Base-by-base conservation (phyloP, 2,888 invertebrate species). In the Diaperis boleti region DNA sequence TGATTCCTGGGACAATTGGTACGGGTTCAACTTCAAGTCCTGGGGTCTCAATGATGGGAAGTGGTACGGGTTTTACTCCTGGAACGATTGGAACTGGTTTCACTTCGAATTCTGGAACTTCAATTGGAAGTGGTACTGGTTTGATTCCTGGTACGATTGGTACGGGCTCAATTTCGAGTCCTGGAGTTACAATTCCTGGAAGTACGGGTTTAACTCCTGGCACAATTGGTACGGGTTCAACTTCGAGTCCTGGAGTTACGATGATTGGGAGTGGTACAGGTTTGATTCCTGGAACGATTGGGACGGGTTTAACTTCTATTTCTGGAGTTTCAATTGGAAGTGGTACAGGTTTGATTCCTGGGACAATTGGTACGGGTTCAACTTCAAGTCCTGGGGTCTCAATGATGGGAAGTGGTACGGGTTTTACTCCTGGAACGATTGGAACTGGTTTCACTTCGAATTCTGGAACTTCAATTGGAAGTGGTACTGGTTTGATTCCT, bases 111-210 rank as follows among this genome's bases (percentile, higher is more conserved):
- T 11, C 33, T 33, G 33, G 33, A 3, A 11, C 33, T n/a, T n/a
- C n/a, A n/a, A n/a, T n/a, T n/a, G n/a, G n/a, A 33, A 33, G n/a
- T 47, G 47, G 47, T 6, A 47, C 8, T 47, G 47, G 47, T 33
- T 50, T 50, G 6, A 50, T 17, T 50, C 50, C 50, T 17, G 50
- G 50, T 5, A 10, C 17, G 8, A 50, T 50, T 50, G 50, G 50
- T 1, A 50, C 50, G 3, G 50, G 50, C 7, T 50, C 50, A 10
- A 50, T 31, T 50, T 50, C 50, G 10, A 50, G 1, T 33, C 13
- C 50, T 35, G 50, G 50, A 3, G 11, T 33, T 35, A 20, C 44
- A 14, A 39, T 14, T 42, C 20, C 47, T 6, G 50, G 50, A 6
- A 50, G 17, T 8, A n/a, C n/a, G n/a, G n/a, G n/a, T n/a, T n/a